A percentile compares a stretch with the other conserved stretches of the same genome.
Evolutionary conservation across 2,888 invertebrate genomes (phyloP).

Genomic region (Tiphia femorata): DNA sequence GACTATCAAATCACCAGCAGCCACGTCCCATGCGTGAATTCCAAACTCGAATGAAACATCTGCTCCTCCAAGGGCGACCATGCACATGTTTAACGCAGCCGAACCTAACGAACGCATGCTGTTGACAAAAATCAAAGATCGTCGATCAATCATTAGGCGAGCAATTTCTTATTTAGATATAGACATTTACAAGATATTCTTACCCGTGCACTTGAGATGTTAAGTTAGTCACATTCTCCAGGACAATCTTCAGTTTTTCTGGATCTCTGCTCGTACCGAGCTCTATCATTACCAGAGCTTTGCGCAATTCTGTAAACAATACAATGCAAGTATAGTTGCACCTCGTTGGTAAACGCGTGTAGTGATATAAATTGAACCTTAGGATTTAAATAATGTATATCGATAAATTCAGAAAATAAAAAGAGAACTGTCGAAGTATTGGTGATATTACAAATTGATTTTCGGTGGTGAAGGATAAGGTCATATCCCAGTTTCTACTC

Average conservation of each 20-base stretch:
- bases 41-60: constrained; percentile 94
- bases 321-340: neutral
- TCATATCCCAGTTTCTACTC: too few relatives aligned
- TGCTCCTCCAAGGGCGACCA: constrained; percentile 90
- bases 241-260: constrained; percentile 76
- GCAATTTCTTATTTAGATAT: neutral
- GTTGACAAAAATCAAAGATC: constrained; percentile 15
- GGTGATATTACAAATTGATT: neutral
- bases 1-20: constrained; percentile 91
- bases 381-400: neutral
- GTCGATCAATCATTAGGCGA: too few relatives aligned
- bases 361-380: neutral
- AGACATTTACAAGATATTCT: constrained; percentile 30
- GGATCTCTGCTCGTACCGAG: constrained; percentile 83
- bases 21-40: constrained; percentile 94
- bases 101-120: constrained; percentile 90
- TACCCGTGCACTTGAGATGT: constrained; percentile 81
- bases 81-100: constrained; percentile 93
- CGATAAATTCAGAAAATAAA: neutral
- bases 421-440: neutral
- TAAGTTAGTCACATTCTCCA: constrained; percentile 78
- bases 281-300: constrained; percentile 82
- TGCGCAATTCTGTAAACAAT: constrained; percentile 71
- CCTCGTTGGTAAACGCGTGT: neutral
- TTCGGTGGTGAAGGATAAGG: neutral